Evolutionary conservation across 2,797 vertebrate genomes (phyloP).

Genomic region (Odontamblyopus rebecca): DNA sequence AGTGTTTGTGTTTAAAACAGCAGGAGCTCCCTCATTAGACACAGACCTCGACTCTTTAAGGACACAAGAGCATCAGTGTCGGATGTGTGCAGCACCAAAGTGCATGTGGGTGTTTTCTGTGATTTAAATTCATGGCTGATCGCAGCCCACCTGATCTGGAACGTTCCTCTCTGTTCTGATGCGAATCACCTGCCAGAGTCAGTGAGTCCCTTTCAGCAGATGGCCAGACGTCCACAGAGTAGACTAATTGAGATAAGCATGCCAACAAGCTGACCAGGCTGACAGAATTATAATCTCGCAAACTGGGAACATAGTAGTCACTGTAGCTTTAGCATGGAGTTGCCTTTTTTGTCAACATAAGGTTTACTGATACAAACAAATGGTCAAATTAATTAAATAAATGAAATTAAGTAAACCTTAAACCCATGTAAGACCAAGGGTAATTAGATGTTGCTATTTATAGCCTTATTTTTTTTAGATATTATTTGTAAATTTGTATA

Average conservation of each 20-base stretch:
- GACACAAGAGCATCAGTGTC: conserved; percentile 47
- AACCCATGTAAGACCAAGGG: no score
- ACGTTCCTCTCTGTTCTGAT: conserved; percentile 60
- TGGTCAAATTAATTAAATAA: conserved; percentile 1
- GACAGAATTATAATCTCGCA: conserved; percentile 70
- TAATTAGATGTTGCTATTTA: conserved; percentile 6
- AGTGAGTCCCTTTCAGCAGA: conserved; percentile 62
- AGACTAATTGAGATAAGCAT: conserved; percentile 74
- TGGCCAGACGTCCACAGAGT: conserved; percentile 71
- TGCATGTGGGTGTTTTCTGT: conserved; percentile 56
- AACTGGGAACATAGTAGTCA: conserved; percentile 50
- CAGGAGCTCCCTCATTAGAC: conserved; percentile 59
- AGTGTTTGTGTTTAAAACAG: conserved; percentile 54
- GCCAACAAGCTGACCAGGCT: conserved; percentile 71
- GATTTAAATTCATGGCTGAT: conserved; percentile 65
- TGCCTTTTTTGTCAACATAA: neutral
- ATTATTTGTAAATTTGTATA: conserved; percentile 9
- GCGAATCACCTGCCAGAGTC: conserved; percentile 55
- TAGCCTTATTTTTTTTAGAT: conserved; percentile 9
- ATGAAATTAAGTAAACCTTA: neutral
- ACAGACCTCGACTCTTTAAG: conserved; percentile 46
- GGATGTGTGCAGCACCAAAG: conserved; percentile 44
- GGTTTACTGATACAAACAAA: conserved; percentile 9
- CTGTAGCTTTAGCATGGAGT: conserved; percentile 24
- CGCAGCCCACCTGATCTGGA: conserved; percentile 60